These are phyloP conservation scores for Belonocnema kinseyi DNA, from an alignment of 1,140 invertebrate genomes.

Conservation along the genomic window DNA sequence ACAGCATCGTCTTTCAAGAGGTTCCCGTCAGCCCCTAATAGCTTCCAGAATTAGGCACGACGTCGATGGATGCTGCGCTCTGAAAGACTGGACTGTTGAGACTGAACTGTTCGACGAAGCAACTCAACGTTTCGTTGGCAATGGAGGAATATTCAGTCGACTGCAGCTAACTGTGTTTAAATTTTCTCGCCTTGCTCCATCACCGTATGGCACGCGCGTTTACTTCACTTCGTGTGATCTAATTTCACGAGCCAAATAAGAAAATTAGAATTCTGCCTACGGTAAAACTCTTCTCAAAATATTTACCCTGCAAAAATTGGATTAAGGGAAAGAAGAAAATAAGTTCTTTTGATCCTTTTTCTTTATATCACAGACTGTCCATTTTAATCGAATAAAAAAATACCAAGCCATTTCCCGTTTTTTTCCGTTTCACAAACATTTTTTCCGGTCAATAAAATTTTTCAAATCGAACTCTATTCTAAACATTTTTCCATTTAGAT, in stretches of 20 bases:
- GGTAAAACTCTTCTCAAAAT: neutral
- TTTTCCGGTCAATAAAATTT: too few relatives aligned
- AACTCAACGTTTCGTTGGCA: slow-evolving; percentile 31
- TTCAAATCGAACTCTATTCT: too few relatives aligned
- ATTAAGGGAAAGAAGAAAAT: too few relatives aligned
- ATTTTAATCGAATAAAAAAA: too few relatives aligned
- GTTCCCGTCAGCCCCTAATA: slow-evolving; percentile 62
- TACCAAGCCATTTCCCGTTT: too few relatives aligned
- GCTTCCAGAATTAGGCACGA: slow-evolving; percentile 59
- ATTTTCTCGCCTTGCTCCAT: slow-evolving; percentile 15
- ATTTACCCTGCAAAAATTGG: neutral
- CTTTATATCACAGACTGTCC: too few relatives aligned
- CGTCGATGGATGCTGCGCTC: slow-evolving; percentile 36
- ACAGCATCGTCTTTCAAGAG: slow-evolving; percentile 62
- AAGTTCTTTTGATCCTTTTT: neutral
- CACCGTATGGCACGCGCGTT: slow-evolving; percentile 31
- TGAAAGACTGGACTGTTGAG: slow-evolving; percentile 48
- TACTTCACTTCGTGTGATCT: slow-evolving; percentile 41
- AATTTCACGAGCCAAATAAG: slow-evolving; percentile 4
- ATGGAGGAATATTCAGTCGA: slow-evolving; percentile 46
- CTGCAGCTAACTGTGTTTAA: slow-evolving; percentile 4
- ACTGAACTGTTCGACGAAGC: slow-evolving; percentile 43
- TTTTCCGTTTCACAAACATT: too few relatives aligned
- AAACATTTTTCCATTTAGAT: too few relatives aligned
- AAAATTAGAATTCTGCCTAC: slow-evolving; percentile 8